phyloP scores from a whole-genome alignment of 2,797 vertebrate genomes.

The Muscicapa striata region DNA sequence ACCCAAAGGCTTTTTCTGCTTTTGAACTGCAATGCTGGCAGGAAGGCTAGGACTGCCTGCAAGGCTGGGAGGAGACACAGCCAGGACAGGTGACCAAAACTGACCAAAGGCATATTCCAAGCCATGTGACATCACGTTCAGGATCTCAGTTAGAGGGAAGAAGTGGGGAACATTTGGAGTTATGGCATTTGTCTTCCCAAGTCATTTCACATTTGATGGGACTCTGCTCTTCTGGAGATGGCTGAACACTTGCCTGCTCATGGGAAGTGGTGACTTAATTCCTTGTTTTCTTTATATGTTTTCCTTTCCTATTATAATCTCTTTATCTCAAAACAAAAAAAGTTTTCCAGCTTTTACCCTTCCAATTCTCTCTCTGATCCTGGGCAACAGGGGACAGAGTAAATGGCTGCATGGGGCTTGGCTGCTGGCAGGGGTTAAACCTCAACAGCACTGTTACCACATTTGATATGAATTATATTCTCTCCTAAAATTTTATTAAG shows the following conservation, averaged over 20 bases:
- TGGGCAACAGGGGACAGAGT: not conserved
- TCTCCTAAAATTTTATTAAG: not conserved
- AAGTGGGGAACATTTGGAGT: too few species aligned
- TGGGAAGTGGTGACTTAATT: not conserved
- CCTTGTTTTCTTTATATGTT: not conserved
- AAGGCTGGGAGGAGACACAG: not conserved
- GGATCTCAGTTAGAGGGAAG: not conserved
- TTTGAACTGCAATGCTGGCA: accelerated
- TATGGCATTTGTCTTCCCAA: accelerated
- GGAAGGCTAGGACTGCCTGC: not conserved
- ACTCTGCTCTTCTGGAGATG: not conserved
- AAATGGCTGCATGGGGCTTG: not conserved
- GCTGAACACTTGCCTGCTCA: not conserved
- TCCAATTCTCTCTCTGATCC: not conserved
- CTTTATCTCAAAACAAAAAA: not conserved
- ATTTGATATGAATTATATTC: not conserved
- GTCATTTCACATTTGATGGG: not conserved
- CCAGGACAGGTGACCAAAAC: not conserved
- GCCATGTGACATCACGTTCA: not conserved
- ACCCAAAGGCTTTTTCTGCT: not conserved
- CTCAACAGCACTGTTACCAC: not conserved
- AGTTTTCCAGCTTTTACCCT: not conserved
- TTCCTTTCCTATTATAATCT: not conserved
- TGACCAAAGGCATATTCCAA: not conserved
- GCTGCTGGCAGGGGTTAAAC: not conserved